Base-by-base conservation (phyloP, 2,113 vertebrate genomes). In the Bufo bufo region DNA sequence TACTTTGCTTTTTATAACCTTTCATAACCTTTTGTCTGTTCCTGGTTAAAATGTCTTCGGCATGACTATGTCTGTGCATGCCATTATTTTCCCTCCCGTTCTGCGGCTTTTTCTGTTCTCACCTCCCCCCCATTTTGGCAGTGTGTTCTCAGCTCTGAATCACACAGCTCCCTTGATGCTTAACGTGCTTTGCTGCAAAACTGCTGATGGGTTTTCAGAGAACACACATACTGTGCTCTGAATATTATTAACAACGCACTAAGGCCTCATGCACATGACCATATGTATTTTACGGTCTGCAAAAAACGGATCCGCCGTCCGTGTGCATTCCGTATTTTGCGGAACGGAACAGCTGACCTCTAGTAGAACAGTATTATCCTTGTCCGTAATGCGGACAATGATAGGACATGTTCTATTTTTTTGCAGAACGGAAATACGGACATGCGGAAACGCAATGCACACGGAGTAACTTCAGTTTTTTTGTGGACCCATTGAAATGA, bases 131-230 rank as follows among this genome's bases (percentile, higher is more conserved):
- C 69, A 12, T 61, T 66, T 80, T 83, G 80, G 50, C 80, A 77
- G 69, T 14, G 47, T 66, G 77, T 87, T 87, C 87, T 88, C 81
- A 84, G 80, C 80, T 88, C 58, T 88, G 71, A 88, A 84, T 84
- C 69, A 84, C 71, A 52, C 58, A 43, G 56, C 83, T 84, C 80
- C 58, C 80, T 82, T 54, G 58, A 80, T 83, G 47, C 20, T 4
- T 4, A 56, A 75, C 43, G 80, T 83, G 69, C 66, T 84, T 43
- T 77, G 8, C 71, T 83, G 80, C n/a, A 75, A 72, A 75, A 52
- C 11, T 83, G 56, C 45, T 75, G 72, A 77, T 43, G 17, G 63
- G 54, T 88, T 83, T 54, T 23, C 86, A 33, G 56, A 63, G 45
- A 63, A 72, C 10, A 50, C 77, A 33, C 23, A 72, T 19, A 86